phyloP scores from a whole-genome alignment of 2,888 invertebrate species.

The Scrobipalpa costella region DNA sequence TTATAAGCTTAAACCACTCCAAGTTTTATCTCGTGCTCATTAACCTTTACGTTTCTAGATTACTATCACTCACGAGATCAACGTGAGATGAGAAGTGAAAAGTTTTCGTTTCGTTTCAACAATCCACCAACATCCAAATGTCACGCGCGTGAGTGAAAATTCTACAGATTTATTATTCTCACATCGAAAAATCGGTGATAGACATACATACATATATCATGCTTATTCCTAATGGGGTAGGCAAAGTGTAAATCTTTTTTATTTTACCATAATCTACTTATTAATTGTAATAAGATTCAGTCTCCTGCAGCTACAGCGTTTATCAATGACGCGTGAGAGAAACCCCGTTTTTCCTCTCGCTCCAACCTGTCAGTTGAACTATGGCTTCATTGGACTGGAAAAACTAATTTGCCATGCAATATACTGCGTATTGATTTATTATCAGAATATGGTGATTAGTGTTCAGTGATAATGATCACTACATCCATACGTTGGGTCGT shows the following conservation, averaged over 20 bases:
- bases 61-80: constrained; percentile 8
- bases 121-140: constrained; percentile 8
- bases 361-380: constrained; percentile 39
- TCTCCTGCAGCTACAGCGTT: constrained; percentile 28
- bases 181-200: constrained; percentile 12
- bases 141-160: constrained; percentile 19
- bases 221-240: too few relatives aligned
- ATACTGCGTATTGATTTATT: constrained; percentile 1
- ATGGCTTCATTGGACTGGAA: constrained; percentile 37
- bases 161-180: constrained; percentile 13
- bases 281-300: not conserved
- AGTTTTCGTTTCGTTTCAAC: constrained; percentile 14
- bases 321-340: constrained; percentile 46
- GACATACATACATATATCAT: not conserved
- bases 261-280: not conserved
- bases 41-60: constrained; percentile 16
- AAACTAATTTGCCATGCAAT: constrained; percentile 37
- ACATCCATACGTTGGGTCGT: too few relatives aligned
- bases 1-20: not conserved
- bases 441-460: not conserved
- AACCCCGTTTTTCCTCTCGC: constrained; percentile 36
- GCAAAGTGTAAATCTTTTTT: too few relatives aligned
- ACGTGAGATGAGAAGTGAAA: constrained; percentile 17
- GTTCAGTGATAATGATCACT: not conserved
- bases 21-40: constrained; percentile 5